phyloP scores from a whole-genome alignment of 2,888 invertebrate genomes.

The Ophraella communa region DNA sequence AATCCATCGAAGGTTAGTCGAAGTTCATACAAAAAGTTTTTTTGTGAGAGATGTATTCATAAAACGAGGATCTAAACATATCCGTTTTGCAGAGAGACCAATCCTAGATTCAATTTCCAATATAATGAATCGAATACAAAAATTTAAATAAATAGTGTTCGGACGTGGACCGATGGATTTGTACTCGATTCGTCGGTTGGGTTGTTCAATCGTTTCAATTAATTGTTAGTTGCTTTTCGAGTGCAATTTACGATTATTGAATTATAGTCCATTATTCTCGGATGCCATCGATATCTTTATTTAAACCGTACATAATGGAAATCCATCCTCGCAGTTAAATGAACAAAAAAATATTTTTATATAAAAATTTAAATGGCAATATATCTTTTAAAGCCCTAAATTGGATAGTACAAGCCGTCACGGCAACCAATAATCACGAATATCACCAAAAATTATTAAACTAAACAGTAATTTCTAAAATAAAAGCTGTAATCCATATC shows the following conservation, averaged over 20 bases:
- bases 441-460: too few species aligned
- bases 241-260: slow-evolving; percentile 25
- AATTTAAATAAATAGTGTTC: slow-evolving; percentile 47
- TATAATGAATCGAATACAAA: slow-evolving; percentile 44
- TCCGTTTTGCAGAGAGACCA: slow-evolving; percentile 52
- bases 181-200: slow-evolving; percentile 40
- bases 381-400: neutral
- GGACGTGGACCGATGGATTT: slow-evolving; percentile 49
- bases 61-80: slow-evolving; percentile 53
- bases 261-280: slow-evolving; percentile 15
- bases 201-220: slow-evolving; percentile 36
- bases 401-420: neutral
- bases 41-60: slow-evolving; percentile 43
- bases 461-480: too few species aligned
- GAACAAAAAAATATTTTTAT: too few species aligned
- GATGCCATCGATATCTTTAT: slow-evolving; percentile 15
- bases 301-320: slow-evolving; percentile 41
- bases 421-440: neutral
- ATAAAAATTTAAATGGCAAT: neutral
- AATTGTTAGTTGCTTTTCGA: slow-evolving; percentile 21
- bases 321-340: neutral
- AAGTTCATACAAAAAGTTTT: slow-evolving; percentile 55
- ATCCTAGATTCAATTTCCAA: slow-evolving; percentile 47
- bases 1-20: slow-evolving; percentile 51
- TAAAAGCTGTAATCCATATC: too few species aligned